Evolutionary conservation across 2,797 vertebrate species (phyloP).

Genomic region (Gastrophryne carolinensis): DNA sequence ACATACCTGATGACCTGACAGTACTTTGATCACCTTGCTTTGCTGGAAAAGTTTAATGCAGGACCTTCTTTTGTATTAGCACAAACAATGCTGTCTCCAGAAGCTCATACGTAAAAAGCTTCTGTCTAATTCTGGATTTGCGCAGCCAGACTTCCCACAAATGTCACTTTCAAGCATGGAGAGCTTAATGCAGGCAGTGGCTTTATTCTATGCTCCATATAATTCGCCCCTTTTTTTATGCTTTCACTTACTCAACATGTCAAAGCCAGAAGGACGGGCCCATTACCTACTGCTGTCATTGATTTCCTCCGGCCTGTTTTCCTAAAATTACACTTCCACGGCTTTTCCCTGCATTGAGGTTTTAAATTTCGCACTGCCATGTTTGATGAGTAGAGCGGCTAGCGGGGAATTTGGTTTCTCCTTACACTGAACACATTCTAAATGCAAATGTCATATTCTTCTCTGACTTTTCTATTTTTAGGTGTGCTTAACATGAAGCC

Average conservation of each 20-base stretch:
- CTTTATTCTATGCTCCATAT: constrained; percentile 23
- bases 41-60: not conserved
- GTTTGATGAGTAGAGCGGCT: not conserved
- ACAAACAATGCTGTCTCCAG: not conserved
- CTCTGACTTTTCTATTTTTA: not conserved
- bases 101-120: not conserved
- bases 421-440: not conserved
- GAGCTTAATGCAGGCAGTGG: not conserved
- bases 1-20: too few relatives aligned
- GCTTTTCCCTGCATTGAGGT: constrained; percentile 1
- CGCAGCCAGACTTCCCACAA: constrained; percentile 30
- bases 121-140: constrained; percentile 20
- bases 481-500: too few relatives aligned
- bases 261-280: constrained; percentile 19
- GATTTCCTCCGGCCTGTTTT: constrained; percentile 20
- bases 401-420: not conserved
- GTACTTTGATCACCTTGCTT: not conserved
- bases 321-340: constrained; percentile 33
- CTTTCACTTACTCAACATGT: constrained; percentile 42
- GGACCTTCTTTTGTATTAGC: not conserved
- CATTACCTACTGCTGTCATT: constrained; percentile 29
- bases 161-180: constrained; percentile 37
- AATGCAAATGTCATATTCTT: not conserved
- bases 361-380: constrained; percentile 15
- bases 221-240: constrained; percentile 6